Base-by-base conservation (phyloP, 2,797 vertebrate species). In the Molothrus aeneus region DNA sequence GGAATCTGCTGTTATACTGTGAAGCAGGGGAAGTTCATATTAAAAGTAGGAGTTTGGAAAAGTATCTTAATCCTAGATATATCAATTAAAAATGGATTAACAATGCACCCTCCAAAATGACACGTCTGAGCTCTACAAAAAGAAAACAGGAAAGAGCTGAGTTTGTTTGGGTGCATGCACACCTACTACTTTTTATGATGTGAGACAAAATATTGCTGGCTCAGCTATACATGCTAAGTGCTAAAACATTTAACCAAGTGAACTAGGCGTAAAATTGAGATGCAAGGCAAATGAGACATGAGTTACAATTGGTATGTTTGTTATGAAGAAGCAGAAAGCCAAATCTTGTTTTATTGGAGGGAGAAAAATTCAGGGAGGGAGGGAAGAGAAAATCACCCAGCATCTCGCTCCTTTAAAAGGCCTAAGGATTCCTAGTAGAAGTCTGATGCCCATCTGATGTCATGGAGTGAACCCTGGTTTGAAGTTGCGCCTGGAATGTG, bases 291-390 rank as follows among this genome's bases (percentile, higher is more conserved):
- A 74, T 53, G 24, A 92, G 32, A 50, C 18, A 32, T 5, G 8
- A 32, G 12, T 60, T 72, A 47, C 11, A 47, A 53, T 5, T 42
- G 6, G 15, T 31, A 42, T 20, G 3, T 40, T 69, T 83, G 9
- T 61, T 80, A 36, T 4, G 3, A 90, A 75, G 60, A 86, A 77
- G 18, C 16, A 80, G 51, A 73, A 90, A 71, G 24, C 16, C 42
- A 69, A 54, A 80, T 17, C 32, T 31, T 38, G 9, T 51, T 79
- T 79, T 38, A 81, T 21, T 34, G 34, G 13, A 60, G 6, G 24
- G 36, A n/a, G n/a, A 47, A 69, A 48, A 42, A 15, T 3, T 1
- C 0, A 7, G 17, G 5, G 21, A 36, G 10, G 11, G 6, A 43
- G 16, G 13, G 20, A 56, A 64, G 8, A 14, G 29, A 20, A 80